phyloP scores from a whole-genome alignment of 30 jellyfish, hydroid and myxozoan species.

The Catostylus mosaicus region DNA sequence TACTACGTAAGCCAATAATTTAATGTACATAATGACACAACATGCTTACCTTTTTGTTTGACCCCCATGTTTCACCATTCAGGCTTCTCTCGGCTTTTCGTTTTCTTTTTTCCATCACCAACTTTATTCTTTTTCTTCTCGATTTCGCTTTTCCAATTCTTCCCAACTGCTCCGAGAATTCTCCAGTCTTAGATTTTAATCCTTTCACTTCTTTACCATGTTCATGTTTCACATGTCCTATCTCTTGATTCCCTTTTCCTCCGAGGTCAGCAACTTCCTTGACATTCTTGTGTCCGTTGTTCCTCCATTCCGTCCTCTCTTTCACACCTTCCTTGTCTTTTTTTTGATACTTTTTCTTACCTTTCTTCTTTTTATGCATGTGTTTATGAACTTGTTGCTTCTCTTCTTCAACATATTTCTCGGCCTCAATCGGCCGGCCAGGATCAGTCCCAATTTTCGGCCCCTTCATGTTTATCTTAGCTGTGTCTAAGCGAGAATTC shows the following conservation, averaged over 20 bases:
- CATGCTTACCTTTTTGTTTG: background rate
- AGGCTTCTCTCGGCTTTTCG: constrained; percentile 39
- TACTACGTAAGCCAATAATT: background rate
- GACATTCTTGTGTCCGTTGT: background rate
- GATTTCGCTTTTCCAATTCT: constrained; percentile 67
- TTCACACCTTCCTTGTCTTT: background rate
- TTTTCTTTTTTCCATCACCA: constrained; percentile 59
- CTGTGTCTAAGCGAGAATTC: background rate
- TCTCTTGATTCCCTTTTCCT: background rate
- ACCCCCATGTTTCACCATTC: background rate
- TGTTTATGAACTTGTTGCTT: background rate
- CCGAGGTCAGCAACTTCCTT: background rate
- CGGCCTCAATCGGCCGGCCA: constrained; percentile 16
- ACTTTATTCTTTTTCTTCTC: constrained; percentile 55
- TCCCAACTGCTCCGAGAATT: constrained; percentile 35
- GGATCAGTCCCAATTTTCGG: constrained; percentile 47
- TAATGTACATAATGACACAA: background rate
- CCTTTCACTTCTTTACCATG: background rate
- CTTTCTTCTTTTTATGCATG: constrained; percentile 6
- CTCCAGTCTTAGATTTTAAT: background rate
- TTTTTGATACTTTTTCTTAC: background rate
- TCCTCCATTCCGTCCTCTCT: background rate
- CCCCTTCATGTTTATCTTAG: constrained; percentile 25
- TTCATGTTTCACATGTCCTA: background rate
- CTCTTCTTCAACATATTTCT: background rate